Base-by-base conservation (phyloP, 2,888 invertebrate genomes). In the Tholera decimalis region DNA sequence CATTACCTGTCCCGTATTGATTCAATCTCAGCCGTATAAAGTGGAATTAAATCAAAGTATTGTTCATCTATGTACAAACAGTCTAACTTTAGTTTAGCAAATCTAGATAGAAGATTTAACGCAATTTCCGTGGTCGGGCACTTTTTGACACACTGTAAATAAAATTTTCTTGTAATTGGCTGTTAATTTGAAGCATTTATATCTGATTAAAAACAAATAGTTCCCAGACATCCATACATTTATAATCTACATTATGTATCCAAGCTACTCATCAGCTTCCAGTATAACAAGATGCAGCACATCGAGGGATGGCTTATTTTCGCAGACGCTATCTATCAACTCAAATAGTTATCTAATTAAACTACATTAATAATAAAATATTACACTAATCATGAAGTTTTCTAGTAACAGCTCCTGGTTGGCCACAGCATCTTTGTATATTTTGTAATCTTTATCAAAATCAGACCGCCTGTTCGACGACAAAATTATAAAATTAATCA, bases 361-460 rank as follows among this genome's bases (percentile, higher is more conserved):
- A 11, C 37, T 61, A 44, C 39, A 26, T 37, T 13, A 44, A 62
- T 44, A 37, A 28, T 49, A 55, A 46, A 66, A 59, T 83, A 35
- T 94, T 91, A 92, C 96, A 73, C 85, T 93, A 28, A 97, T 97
- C 88, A 98, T 97, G 88, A 97, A 98, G 81, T 96, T 96, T 85
- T 97, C 97, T 80, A 98, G 91, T 51, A 97, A 96, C 73, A 97
- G 93, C 91, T 98, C 98, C 20, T 97, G 96, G 64, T 97, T 96
- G 3, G 96, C 96, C 0, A 98, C 96, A 56, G 95, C 96, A 71
- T 96, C 96, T 77, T 97, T 97, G 84, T 98, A 98, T 11, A 95
- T 95, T 62, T 96, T 96, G 87, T 97, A 98, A 88, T 98, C 98
- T 50, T 94, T 95, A 82, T 98, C 97, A 86, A 98, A 98, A 83